phyloP scores from a whole-genome alignment of 2,113 vertebrate species.

The Xiphorhynchus elegans region DNA sequence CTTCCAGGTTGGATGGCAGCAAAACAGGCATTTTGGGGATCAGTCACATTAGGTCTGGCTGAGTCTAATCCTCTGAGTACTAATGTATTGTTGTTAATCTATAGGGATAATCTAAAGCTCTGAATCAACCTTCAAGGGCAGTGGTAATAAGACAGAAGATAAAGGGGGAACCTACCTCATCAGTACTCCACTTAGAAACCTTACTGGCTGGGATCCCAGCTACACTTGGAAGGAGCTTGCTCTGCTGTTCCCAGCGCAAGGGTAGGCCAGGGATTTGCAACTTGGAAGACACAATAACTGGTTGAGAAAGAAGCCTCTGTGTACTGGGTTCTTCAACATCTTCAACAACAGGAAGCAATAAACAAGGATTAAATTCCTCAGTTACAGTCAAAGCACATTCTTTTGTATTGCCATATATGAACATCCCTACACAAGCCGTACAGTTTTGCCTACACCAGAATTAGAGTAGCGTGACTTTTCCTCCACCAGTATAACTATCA shows the following conservation, averaged over 20 bases:
- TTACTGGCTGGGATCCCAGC: constrained; percentile 87
- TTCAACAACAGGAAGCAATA: constrained; percentile 36
- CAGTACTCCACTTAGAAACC: constrained; percentile 87
- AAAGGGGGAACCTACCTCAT: constrained; percentile 73
- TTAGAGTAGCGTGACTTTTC: neutral
- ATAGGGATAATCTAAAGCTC: neutral
- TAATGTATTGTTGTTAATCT: neutral
- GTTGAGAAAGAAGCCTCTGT: constrained; percentile 78
- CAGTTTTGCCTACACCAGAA: neutral
- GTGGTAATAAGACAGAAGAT: neutral
- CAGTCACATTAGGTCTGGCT: neutral
- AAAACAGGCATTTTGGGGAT: neutral
- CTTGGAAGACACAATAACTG: constrained; percentile 81
- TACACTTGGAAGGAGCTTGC: constrained; percentile 87
- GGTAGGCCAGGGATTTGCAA: constrained; percentile 79
- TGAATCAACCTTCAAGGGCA: neutral
- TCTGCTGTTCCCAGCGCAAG: constrained; percentile 87
- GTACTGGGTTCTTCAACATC: constrained; percentile 73
- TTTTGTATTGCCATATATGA: neutral
- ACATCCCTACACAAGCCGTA: neutral
- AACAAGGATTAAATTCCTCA: neutral
- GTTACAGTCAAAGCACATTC: neutral
- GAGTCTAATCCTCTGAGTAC: neutral
- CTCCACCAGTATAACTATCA: neutral
- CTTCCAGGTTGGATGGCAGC: neutral